Conservation (phyloP, 2,113 vertebrate species). For the Nerophis ophidion region DNA sequence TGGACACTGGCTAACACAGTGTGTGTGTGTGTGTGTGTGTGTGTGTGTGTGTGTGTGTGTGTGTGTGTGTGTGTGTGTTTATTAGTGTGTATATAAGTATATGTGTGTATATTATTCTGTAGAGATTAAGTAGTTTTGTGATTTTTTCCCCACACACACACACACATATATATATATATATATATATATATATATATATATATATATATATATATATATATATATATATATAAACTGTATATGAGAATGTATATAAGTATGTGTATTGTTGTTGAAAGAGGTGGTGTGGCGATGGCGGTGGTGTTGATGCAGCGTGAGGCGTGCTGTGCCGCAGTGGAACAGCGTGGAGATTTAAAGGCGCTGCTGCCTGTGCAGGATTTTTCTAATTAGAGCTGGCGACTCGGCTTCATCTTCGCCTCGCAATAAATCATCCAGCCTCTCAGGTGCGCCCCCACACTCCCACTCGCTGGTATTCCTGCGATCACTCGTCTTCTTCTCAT, state of each 20-base stretch:
- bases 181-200: too few relatives aligned
- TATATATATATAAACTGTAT: too few relatives aligned
- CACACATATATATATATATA: too few relatives aligned
- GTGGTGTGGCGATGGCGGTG: background rate
- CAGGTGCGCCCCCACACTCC: slow-evolving; percentile 55
- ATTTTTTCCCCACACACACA: too few relatives aligned
- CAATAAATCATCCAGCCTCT: slow-evolving; percentile 74
- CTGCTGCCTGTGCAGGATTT: slow-evolving; percentile 70
- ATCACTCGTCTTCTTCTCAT: slow-evolving; percentile 4
- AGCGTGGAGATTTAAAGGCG: slow-evolving; percentile 60
- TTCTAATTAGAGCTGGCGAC: slow-evolving; percentile 76
- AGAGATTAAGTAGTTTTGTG: too few relatives aligned
- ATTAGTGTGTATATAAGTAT: too few relatives aligned
- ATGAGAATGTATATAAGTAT: too few relatives aligned
- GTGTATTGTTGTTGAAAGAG: background rate
- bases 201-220: too few relatives aligned
- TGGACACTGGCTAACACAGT: background rate
- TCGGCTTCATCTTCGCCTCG: slow-evolving; percentile 61
- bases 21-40: background rate
- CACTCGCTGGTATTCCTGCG: background rate
- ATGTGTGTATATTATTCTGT: too few relatives aligned
- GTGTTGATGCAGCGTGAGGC: slow-evolving; percentile 2
- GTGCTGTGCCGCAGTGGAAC: slow-evolving; percentile 53
- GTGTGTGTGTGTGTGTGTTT: background rate
- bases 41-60: background rate